Base-by-base conservation (phyloP, 2,797 vertebrate species). In the Danio albolineatus region DNA sequence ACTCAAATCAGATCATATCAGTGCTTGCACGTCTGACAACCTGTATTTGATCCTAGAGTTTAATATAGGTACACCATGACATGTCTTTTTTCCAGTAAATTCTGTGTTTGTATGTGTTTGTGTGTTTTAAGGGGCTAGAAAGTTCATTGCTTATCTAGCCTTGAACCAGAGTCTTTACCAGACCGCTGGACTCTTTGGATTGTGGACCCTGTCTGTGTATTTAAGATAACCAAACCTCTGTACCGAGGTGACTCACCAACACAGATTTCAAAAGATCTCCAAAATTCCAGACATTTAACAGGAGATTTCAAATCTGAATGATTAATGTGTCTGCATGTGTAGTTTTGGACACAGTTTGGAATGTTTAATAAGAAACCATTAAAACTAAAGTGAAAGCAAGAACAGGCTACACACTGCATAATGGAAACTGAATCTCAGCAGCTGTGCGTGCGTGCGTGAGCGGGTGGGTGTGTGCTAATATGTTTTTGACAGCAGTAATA, bases 121-220 rank as follows among this genome's bases (percentile, higher is more conserved):
- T 49, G 54, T 66, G 21, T 85, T 89, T 86, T 86, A 82, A 67
- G 88, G 87, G 87, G 86, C 89, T 94, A 87, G 89, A 92, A 84
- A 93, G 86, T 92, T 92, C 91, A 93, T 91, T 92, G 87, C 92
- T 76, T 70, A 81, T 81, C 87, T 90, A 92, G 92, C 93, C 94
- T 95, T 94, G 93, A 94, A 93, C 93, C 91, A 80, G 78, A 87
- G 86, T 88, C 81, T 85, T 76, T 90, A 88, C 87, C 90, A n/a
- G 85, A 82, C 36, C 76, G 90, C 89, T 94, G 94, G 91, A 94
- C 94, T 89, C 89, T 87, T 87, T 91, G 91, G 88, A 91, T 90
- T 94, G 88, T 95, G 93, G 92, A 94, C 93, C 91, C 88, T 92
- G 88, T 16, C 81, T 70, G 83, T 89, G 92, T 87, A 90, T 87